Percentiles rank a stretch among this genome's conserved stretches.
Evolutionary conservation across 2,797 vertebrate species (phyloP).

Genomic region (Sparidentex hasta): DNA sequence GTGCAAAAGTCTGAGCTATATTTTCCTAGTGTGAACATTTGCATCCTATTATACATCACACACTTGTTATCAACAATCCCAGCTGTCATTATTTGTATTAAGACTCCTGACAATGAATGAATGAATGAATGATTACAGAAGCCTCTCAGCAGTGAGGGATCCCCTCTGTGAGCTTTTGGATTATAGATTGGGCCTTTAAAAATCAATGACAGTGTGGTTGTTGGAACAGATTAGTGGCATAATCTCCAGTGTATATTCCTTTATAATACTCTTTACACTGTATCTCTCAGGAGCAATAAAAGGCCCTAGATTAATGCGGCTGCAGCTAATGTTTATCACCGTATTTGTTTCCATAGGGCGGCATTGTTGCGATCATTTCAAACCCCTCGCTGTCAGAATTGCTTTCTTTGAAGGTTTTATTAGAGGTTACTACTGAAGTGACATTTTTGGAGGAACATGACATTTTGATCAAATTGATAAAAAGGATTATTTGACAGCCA

Average conservation of each 20-base stretch:
- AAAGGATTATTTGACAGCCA: slow-evolving; percentile 38
- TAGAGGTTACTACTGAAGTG: slow-evolving; percentile 47
- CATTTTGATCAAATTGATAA: slow-evolving; percentile 62
- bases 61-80: slow-evolving; percentile 15
- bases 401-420: slow-evolving; percentile 39
- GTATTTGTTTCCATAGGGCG: slow-evolving; percentile 47
- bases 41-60: background rate
- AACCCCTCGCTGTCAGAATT: background rate
- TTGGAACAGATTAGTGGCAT: slow-evolving; percentile 75
- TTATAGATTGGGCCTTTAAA: slow-evolving; percentile 76
- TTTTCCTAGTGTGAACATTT: background rate
- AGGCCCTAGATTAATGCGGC: slow-evolving; percentile 50
- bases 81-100: slow-evolving; percentile 9
- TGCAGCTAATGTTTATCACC: slow-evolving; percentile 56
- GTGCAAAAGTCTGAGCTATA: background rate
- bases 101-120: background rate
- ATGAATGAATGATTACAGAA: slow-evolving; percentile 16
- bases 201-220: slow-evolving; percentile 74
- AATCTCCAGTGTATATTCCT: slow-evolving; percentile 70
- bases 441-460: slow-evolving; percentile 43
- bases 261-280: slow-evolving; percentile 67
- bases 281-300: slow-evolving; percentile 64
- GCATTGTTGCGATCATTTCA: slow-evolving; percentile 23
- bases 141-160: background rate
- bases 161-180: slow-evolving; percentile 55